Evolutionary conservation across 2,797 vertebrate species (phyloP).

Genomic region (Gastrophryne carolinensis): DNA sequence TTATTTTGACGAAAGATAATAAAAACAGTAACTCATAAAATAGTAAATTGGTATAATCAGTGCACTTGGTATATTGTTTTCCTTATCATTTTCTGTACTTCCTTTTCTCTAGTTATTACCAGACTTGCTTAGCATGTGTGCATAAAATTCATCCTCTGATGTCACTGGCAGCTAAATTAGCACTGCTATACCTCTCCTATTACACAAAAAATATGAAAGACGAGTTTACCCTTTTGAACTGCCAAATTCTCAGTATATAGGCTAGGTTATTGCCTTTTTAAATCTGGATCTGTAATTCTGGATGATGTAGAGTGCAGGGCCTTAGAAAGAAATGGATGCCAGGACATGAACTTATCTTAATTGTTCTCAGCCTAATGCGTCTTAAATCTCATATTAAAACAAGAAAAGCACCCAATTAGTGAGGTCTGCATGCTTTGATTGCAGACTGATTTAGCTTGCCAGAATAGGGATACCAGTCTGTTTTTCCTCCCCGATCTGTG

Average conservation of each 20-base stretch:
- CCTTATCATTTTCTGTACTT: background rate
- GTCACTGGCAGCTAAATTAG: constrained; percentile 43
- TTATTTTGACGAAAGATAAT: no score
- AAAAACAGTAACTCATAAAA: no score
- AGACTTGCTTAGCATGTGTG: constrained; percentile 15
- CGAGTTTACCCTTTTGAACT: constrained; percentile 49
- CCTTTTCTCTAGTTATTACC: background rate
- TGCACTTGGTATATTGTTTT: background rate
- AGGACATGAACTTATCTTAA: constrained; percentile 51
- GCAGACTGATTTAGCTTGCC: constrained; percentile 20
- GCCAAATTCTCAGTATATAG: constrained; percentile 53
- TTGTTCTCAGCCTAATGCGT: constrained; percentile 47
- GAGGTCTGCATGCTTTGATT: constrained; percentile 36
- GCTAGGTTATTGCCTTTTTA: constrained; percentile 50
- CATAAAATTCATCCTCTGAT: constrained; percentile 25
- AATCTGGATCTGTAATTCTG: constrained; percentile 54
- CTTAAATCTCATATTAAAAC: constrained; percentile 49
- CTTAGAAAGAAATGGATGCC: constrained; percentile 43
- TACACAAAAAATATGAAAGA: constrained; percentile 49
- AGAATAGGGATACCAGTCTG: constrained; percentile 33
- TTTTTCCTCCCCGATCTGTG: constrained; percentile 10
- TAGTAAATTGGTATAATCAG: background rate
- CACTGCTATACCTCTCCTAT: constrained; percentile 33
- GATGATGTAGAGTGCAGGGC: constrained; percentile 50
- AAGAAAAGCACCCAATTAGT: constrained; percentile 47